Evolutionary conservation across 2,888 invertebrate genomes (phyloP).

Genomic region (Agrochola litura): DNA sequence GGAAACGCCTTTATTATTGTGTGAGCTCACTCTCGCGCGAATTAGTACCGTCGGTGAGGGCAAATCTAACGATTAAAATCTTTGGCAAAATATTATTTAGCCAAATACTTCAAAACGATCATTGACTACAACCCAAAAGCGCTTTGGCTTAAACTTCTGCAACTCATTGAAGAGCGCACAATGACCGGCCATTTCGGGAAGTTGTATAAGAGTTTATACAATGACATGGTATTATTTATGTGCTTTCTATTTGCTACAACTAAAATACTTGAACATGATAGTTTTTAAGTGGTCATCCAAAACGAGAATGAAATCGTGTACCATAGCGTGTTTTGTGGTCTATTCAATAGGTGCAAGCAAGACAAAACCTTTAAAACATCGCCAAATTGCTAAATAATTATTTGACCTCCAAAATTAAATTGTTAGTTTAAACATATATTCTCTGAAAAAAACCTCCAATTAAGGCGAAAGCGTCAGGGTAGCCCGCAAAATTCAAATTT

Average conservation of each 20-base stretch:
- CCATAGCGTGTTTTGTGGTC: not conserved
- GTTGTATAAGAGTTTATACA: slow-evolving; percentile 41
- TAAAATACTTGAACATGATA: slow-evolving; percentile 13
- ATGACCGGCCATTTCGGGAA: slow-evolving; percentile 38
- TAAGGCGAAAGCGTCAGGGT: no score
- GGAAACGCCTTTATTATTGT: no score
- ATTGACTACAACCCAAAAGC: not conserved
- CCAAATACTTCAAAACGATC: not conserved
- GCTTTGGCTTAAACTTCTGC: slow-evolving; percentile 26
- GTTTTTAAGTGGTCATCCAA: slow-evolving; percentile 24
- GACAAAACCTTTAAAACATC: not conserved
- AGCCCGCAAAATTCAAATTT: no score
- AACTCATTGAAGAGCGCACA: slow-evolving; percentile 37
- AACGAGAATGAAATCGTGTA: slow-evolving; percentile 7
- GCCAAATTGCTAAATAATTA: not conserved
- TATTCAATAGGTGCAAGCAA: not conserved
- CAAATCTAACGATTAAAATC: no score
- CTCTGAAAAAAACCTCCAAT: no score
- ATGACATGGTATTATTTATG: slow-evolving; percentile 37
- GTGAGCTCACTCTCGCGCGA: no score
- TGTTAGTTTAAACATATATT: no score
- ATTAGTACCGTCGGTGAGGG: no score
- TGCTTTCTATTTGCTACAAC: slow-evolving; percentile 58
- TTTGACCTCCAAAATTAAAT: not conserved
- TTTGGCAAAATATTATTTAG: not conserved